Base-by-base conservation (phyloP, 2,797 vertebrate species). In the Tachyglossus aculeatus region DNA sequence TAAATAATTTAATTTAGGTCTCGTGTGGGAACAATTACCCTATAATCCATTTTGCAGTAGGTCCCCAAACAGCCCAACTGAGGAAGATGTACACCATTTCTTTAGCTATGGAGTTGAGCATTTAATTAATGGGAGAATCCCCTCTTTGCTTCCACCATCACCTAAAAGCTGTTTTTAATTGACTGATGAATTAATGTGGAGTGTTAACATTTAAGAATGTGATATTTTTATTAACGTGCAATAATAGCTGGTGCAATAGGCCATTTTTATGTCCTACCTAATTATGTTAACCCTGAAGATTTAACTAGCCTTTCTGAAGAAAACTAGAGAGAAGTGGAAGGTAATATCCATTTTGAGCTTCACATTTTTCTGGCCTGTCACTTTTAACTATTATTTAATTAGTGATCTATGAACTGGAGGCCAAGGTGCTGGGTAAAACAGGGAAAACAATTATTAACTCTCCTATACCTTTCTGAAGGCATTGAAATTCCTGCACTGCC, bases 151-250 rank as follows among this genome's bases (percentile, higher is more conserved):
- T 57, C 62, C 25, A 67, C 48, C 6, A 14, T 62, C 50, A 57
- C 43, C 56, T 52, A 7, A 69, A 64, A 80, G 36, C 48, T 57
- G 16, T 9, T 77, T 56, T 64, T 45, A 71, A 51, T 55, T 62
- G 56, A 58, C 21, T 48, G 39, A 43, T 43, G 65, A 82, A 62
- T 78, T 83, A 73, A 80, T 78, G 65, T 56, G 6, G 33, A 74
- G 31, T 50, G 47, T 67, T 67, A 73, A 71, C 70, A 74, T 69
- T 78, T 72, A 77, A 79, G 68, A 77, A 80, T 65, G 45, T 65
- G 65, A 80, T 81, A 40, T 65, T 83, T 85, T 87, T 84, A 83
- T 74, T 67, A 77, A 78, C 56, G 72, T 48, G 39, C 67, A 88
- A 73, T 67, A 66, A 80, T 74, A 79, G 53, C 67, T 68, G 57